These are phyloP conservation scores for Boleophthalmus pectinirostris DNA, from an alignment of 2,113 vertebrate species.

Conservation along the genomic window DNA sequence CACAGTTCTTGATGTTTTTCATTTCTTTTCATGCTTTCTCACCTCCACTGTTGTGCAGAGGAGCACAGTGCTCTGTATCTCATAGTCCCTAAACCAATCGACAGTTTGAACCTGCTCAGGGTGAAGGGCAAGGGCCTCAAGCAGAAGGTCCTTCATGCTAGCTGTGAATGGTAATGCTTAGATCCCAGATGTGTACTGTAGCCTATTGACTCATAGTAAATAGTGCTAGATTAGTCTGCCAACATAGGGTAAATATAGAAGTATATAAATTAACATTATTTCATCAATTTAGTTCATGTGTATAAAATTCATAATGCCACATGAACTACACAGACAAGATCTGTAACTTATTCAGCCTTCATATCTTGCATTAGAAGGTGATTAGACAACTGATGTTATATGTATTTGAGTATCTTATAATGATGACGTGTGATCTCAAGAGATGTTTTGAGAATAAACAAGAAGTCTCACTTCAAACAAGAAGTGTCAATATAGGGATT, in stretches of 20 bases:
- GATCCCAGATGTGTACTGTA: neutral
- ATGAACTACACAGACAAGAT: neutral
- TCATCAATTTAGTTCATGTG: neutral
- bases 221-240: neutral
- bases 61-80: slow-evolving; percentile 90
- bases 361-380: neutral
- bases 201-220: neutral
- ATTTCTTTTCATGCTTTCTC: slow-evolving; percentile 62
- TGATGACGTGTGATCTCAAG: neutral
- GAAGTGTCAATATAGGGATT: neutral
- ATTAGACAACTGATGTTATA: neutral
- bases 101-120: slow-evolving; percentile 89
- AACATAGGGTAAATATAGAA: neutral
- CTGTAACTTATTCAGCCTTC: neutral
- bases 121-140: slow-evolving; percentile 90
- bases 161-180: slow-evolving; percentile 82
- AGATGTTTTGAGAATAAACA: neutral
- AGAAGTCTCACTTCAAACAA: neutral
- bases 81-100: slow-evolving; percentile 90
- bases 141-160: slow-evolving; percentile 88
- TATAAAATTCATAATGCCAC: neutral
- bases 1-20: slow-evolving; percentile 30
- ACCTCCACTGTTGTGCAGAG: slow-evolving; percentile 80
- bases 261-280: neutral
- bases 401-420: slow-evolving; percentile 2